Evolutionary conservation across 2,888 invertebrate species (phyloP), one percentile per base, ranked within the genome.

Genomic region (Cheilosia impressa): DNA sequence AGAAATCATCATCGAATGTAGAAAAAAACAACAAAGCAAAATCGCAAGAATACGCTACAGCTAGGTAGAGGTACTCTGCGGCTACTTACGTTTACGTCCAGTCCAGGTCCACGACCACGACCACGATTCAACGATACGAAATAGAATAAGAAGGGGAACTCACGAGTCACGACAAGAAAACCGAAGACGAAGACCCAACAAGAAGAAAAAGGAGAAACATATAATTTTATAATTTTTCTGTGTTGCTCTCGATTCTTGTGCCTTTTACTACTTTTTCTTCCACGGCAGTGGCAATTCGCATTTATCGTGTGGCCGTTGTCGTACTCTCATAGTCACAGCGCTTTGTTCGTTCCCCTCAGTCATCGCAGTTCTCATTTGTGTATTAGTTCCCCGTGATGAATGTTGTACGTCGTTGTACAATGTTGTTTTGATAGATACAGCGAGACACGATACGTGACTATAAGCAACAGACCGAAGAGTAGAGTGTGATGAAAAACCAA

Each of bases 281-380:
- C 34, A 69, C 73, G 13, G 3, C 13, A 38, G 38, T 52, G 62
- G 43, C 62, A 47, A 69, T 69, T 63, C 52, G 27, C n/a, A 19
- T 68, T 24, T 22, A 58, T 47, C 75, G 55, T 75, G 43, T 47
- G 47, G 41, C 47, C 45, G 47, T 38, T 22, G 58, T 34, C 34
- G 68, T 55, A 24, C 6, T n/a, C 34, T 38, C 38, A 38, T 13
- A 38, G 38, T 13, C 22, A 47, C 22, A 65, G 63, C 65, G 80
- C 85, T 85, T 84, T 85, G 85, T 85, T 85, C 85, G 57, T 81
- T 85, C 72, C 81, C 81, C 81, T 68, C 71, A 77, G 81, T 77
- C 62, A 81, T 81, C 66, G 62, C 38, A 81, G 63, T 81, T 77
- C 76, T 85, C 85, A 85, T 77, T 85, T 85, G 72, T 85, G 85